These are phyloP conservation scores for Diplolepis rosae DNA, from an alignment of 2,888 invertebrate genomes.

Conservation along the genomic window DNA sequence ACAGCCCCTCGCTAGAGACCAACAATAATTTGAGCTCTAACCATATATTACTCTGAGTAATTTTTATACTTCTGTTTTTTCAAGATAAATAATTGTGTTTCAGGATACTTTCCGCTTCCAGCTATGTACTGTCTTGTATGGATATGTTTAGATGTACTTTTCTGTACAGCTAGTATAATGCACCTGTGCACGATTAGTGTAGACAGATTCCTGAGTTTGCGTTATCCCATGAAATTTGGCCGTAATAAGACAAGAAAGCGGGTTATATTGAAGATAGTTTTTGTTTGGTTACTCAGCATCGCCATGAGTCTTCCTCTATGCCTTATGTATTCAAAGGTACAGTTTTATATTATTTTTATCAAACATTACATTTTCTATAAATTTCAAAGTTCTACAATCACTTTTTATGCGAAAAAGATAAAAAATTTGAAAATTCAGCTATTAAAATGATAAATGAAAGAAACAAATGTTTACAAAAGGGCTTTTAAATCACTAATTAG, in stretches of 20 bases:
- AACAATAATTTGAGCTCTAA: no score
- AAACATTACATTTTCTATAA: no score
- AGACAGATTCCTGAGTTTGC: conserved; percentile 92
- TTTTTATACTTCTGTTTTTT: conserved; percentile 27
- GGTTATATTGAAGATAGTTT: conserved; percentile 91
- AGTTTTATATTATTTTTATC: no score
- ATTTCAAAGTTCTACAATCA: no score
- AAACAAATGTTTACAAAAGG: no score
- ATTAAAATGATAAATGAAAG: no score
- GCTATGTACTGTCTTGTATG: conserved; percentile 92
- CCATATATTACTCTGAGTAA: no score
- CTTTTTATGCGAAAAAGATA: no score
- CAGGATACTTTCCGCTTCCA: conserved; percentile 89
- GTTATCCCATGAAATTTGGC: conserved; percentile 95
- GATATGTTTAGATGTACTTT: conserved; percentile 96
- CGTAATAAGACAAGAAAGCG: conserved; percentile 90
- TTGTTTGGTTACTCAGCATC: conserved; percentile 95
- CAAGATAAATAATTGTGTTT: conserved; percentile 63
- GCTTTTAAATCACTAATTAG: no score
- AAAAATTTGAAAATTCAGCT: no score
- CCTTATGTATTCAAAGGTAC: conserved; percentile 91
- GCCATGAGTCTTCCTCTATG: conserved; percentile 94
- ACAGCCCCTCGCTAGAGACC: no score
- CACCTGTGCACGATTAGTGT: conserved; percentile 97
- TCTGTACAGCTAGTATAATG: conserved; percentile 98